Evolutionary conservation across 2,113 vertebrate species (phyloP).

Genomic region (Thunnus maccoyii): DNA sequence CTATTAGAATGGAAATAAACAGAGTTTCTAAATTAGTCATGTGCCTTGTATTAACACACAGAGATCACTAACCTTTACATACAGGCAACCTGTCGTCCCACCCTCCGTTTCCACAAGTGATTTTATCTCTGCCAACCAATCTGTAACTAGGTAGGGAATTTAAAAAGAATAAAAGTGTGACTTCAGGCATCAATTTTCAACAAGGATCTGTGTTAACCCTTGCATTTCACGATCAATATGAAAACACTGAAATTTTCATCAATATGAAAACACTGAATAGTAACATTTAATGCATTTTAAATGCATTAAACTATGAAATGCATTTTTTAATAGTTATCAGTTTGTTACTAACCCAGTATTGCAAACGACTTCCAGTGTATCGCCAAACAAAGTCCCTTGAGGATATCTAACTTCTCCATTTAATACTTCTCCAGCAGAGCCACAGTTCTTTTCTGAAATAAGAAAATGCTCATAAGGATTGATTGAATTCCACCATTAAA

Average conservation of each 20-base stretch:
- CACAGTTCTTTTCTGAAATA: conserved; percentile 55
- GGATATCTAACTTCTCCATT: fast-evolving
- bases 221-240: not conserved
- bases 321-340: too few relatives aligned
- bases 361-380: fast-evolving
- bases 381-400: conserved; percentile 23
- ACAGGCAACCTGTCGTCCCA: not conserved
- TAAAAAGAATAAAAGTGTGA: not conserved
- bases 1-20: conserved; percentile 5
- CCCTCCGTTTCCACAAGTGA: not conserved
- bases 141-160: not conserved
- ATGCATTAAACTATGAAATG: too few relatives aligned
- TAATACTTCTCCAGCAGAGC: fast-evolving
- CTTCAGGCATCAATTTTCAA: not conserved
- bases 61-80: conserved; percentile 76
- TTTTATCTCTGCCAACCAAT: fast-evolving
- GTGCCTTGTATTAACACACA: not conserved
- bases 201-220: not conserved
- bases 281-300: too few relatives aligned
- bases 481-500: not conserved
- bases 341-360: conserved; percentile 17
- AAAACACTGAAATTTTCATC: not conserved
- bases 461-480: not conserved
- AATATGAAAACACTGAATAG: not conserved
- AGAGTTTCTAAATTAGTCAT: not conserved